phyloP scores from a whole-genome alignment of 2,113 vertebrate genomes.

The Forbesichthys papilliferus region DNA sequence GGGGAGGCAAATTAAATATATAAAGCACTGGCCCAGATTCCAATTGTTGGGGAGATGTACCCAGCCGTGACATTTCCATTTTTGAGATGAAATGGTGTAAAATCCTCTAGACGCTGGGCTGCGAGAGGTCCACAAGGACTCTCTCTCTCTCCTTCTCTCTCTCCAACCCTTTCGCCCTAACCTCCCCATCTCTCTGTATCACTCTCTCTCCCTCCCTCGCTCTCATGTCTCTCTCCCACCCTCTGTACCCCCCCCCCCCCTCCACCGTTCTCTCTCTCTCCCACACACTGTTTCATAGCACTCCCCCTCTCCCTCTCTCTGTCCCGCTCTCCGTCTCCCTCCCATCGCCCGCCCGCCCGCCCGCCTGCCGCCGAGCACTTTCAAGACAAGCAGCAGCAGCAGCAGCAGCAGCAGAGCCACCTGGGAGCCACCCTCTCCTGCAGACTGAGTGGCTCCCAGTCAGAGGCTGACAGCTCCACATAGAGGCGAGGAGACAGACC shows the following conservation, averaged over 20 bases:
- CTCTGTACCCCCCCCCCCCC: no score
- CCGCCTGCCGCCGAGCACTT: slow-evolving; percentile 67
- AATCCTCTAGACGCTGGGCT: slow-evolving; percentile 69
- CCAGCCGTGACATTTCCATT: slow-evolving; percentile 72
- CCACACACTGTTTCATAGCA: no score
- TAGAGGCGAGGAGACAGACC: slow-evolving; percentile 72
- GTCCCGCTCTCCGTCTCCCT: not conserved
- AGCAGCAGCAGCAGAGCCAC: slow-evolving; percentile 48
- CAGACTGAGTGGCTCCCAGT: slow-evolving; percentile 73
- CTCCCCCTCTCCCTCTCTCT: slow-evolving; percentile 1
- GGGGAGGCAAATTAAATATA: slow-evolving; percentile 60
- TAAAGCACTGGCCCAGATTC: slow-evolving; percentile 73
- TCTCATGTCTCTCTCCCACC: no score
- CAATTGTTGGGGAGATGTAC: slow-evolving; percentile 69
- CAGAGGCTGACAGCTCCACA: slow-evolving; percentile 74
- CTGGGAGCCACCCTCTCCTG: slow-evolving; percentile 68
- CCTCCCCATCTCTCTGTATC: no score
- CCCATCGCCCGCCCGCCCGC: slow-evolving; percentile 22
- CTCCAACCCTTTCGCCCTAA: no score
- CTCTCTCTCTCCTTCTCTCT: slow-evolving; percentile 1
- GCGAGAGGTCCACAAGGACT: slow-evolving; percentile 67
- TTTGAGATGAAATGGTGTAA: slow-evolving; percentile 75
- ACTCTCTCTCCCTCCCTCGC: not conserved
- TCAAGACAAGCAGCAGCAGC: slow-evolving; percentile 72
- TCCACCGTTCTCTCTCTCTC: not conserved